Evolutionary conservation across 2,797 vertebrate genomes (phyloP).

Genomic region (Mastacembelus armatus): DNA sequence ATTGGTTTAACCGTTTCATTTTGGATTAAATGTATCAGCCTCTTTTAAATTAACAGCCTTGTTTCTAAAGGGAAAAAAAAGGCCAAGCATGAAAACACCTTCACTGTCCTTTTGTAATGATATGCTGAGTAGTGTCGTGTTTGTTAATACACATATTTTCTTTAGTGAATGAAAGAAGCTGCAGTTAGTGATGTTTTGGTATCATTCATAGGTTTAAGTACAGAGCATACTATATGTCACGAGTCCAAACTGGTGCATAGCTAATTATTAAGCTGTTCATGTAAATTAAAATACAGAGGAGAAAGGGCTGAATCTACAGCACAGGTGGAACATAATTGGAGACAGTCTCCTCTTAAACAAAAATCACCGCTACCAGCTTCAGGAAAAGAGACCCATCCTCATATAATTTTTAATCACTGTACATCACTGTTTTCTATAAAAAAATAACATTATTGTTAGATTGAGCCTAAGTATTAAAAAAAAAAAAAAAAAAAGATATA

Average conservation of each 20-base stretch:
- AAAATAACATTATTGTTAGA: constrained; percentile 48
- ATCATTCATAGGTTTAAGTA: too few relatives aligned
- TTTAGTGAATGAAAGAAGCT: too few relatives aligned
- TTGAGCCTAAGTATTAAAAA: constrained; percentile 46
- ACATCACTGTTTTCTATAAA: constrained; percentile 41
- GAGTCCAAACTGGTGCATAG: not conserved
- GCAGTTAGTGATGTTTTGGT: too few relatives aligned
- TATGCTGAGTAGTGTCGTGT: too few relatives aligned
- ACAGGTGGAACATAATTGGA: not conserved
- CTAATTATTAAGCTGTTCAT: not conserved
- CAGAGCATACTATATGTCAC: not conserved
- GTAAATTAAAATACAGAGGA: not conserved
- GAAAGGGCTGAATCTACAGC: not conserved
- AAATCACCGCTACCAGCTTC: not conserved
- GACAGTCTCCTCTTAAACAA: too few relatives aligned
- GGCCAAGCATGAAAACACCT: too few relatives aligned
- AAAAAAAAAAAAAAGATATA: constrained; percentile 45
- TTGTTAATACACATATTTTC: too few relatives aligned
- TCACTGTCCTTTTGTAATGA: too few relatives aligned
- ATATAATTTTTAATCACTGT: constrained; percentile 38
- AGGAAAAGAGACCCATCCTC: not conserved
- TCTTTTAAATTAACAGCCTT: too few relatives aligned
- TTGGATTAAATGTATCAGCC: too few relatives aligned
- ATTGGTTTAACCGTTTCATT: too few relatives aligned
- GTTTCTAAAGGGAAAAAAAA: too few relatives aligned